Evolutionary conservation across 2,113 vertebrate species (phyloP).

Genomic region (Campylomormyrus tamandua): DNA sequence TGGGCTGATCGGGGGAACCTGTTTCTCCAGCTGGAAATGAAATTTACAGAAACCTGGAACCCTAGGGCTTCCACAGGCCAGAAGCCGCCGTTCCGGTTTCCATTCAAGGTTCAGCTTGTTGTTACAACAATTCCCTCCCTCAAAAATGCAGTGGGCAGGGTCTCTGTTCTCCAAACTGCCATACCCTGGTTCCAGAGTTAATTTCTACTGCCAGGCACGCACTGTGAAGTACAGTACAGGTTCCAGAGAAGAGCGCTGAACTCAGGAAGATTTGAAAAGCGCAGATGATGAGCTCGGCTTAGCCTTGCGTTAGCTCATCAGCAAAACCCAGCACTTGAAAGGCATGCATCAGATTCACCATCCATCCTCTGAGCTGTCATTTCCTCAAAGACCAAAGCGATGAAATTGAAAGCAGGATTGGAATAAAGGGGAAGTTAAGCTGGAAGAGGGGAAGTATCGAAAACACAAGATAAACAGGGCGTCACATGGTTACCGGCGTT

Average conservation of each 20-base stretch:
- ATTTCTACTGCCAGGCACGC: neutral
- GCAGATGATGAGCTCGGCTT: neutral
- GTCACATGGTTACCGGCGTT: neutral
- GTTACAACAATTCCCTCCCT: neutral
- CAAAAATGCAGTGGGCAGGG: neutral
- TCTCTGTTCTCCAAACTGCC: neutral
- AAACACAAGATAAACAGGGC: neutral
- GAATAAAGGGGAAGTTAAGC: neutral
- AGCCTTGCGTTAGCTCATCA: neutral
- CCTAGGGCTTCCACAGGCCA: neutral
- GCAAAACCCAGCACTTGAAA: neutral
- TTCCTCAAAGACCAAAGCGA: neutral
- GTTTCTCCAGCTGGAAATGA: neutral
- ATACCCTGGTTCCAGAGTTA: neutral
- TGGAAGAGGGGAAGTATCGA: too few species aligned
- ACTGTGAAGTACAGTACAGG: neutral
- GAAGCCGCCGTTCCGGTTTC: neutral
- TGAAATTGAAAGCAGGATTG: too few species aligned
- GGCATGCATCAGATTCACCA: neutral
- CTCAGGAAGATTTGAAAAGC: neutral
- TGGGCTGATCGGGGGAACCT: neutral
- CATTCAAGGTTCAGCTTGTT: neutral
- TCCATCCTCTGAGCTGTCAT: neutral
- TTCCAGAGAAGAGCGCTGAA: neutral
- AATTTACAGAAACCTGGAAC: neutral